phyloP scores from a whole-genome alignment of 2,797 vertebrate species.

The Geotrypetes seraphini region DNA sequence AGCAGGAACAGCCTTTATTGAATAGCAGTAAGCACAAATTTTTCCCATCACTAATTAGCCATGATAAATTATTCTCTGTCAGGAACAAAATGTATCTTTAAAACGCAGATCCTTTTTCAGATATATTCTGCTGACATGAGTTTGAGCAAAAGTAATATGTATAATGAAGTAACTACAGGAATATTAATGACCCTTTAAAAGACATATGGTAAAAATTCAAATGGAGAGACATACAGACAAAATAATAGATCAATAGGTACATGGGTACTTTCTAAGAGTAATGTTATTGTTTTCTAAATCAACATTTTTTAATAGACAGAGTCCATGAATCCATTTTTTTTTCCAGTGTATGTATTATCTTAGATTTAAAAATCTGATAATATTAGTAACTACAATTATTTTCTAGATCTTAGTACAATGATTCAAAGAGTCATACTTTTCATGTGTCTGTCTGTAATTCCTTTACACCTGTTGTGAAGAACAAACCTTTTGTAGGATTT shows the following conservation, averaged over 20 bases:
- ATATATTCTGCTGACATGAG: slow-evolving; percentile 43
- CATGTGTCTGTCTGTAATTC: no score
- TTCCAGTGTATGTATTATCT: background rate
- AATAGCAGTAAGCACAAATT: no score
- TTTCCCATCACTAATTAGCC: no score
- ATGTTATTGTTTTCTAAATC: slow-evolving; percentile 7
- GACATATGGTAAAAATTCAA: slow-evolving; percentile 25
- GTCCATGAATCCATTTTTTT: background rate
- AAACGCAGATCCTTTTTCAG: slow-evolving; percentile 36
- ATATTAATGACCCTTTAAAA: slow-evolving; percentile 36
- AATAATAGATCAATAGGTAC: slow-evolving; percentile 22
- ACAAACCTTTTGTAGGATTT: no score
- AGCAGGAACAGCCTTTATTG: no score
- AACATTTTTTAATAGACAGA: background rate
- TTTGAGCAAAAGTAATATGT: slow-evolving; percentile 31
- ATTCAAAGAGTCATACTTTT: no score
- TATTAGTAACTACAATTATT: no score
- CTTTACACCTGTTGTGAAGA: no score
- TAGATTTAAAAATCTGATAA: no score
- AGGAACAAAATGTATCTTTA: slow-evolving; percentile 50
- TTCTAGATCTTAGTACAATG: no score
- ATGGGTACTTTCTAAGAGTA: slow-evolving; percentile 13
- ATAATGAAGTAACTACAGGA: slow-evolving; percentile 39
- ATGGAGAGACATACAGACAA: slow-evolving; percentile 29
- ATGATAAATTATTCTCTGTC: slow-evolving; percentile 56